These are phyloP conservation scores for Ivindomyrus marchei DNA, from an alignment of 2,113 vertebrate species.

Conservation along the genomic window DNA sequence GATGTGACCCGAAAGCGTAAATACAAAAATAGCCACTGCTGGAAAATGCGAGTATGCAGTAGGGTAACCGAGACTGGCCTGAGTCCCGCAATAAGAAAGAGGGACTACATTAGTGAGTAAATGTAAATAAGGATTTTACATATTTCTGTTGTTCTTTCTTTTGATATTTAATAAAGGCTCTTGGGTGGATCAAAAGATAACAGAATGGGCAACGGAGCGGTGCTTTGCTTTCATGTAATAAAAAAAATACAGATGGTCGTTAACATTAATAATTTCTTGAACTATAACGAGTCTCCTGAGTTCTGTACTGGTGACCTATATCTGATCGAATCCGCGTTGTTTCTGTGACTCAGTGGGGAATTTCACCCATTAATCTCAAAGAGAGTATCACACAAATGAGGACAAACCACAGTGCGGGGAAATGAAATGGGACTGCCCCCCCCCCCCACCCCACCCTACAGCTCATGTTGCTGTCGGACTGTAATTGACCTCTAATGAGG, in stretches of 20 bases:
- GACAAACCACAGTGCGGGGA: not conserved
- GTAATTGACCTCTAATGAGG: not conserved
- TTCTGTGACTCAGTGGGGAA: not conserved
- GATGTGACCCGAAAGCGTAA: not conserved
- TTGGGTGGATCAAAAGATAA: slow-evolving; percentile 5
- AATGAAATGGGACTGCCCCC: not conserved
- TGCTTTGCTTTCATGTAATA: slow-evolving; percentile 1
- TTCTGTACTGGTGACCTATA: not conserved
- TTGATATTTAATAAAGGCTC: not conserved
- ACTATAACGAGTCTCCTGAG: not conserved
- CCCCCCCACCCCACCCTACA: not conserved
- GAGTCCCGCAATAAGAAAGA: not conserved
- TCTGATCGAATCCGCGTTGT: not conserved
- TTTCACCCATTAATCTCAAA: not conserved
- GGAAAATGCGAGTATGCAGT: not conserved
- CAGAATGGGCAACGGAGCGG: not conserved
- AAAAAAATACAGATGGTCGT: not conserved
- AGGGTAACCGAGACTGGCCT: not conserved
- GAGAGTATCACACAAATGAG: not conserved
- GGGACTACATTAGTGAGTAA: not conserved
- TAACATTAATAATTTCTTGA: slow-evolving; percentile 9
- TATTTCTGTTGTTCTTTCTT: not conserved
- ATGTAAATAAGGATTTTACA: not conserved
- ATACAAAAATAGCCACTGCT: not conserved
- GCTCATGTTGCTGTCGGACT: not conserved